Evolutionary conservation across 2,113 vertebrate genomes (phyloP).

Genomic region (Orycteropus afer): DNA sequence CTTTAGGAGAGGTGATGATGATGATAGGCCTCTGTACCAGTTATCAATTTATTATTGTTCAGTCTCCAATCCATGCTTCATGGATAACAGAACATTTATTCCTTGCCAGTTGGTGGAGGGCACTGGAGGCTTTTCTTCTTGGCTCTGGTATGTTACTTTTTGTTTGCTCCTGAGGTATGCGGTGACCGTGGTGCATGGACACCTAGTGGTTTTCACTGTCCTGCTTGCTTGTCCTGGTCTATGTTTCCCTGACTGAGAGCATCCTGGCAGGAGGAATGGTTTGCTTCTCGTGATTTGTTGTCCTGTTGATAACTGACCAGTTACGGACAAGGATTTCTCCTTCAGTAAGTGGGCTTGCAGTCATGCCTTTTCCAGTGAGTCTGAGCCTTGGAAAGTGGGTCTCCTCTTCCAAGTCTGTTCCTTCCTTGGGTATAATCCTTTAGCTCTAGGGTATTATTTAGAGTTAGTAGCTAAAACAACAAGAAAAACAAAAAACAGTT

Average conservation of each 20-base stretch:
- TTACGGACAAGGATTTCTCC: not conserved
- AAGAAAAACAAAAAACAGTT: too few species aligned
- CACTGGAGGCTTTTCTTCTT: not conserved
- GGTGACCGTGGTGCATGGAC: not conserved
- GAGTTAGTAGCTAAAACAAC: too few species aligned
- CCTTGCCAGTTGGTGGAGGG: not conserved
- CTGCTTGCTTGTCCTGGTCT: not conserved
- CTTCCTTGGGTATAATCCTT: not conserved
- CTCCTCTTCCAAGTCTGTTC: not conserved
- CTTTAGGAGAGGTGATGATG: not conserved
- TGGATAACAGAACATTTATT: not conserved
- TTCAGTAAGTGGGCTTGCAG: accelerated
- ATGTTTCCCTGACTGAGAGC: not conserved
- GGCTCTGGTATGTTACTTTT: not conserved
- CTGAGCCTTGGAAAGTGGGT: not conserved
- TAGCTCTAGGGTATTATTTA: not conserved
- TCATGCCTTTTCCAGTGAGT: not conserved
- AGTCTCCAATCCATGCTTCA: not conserved
- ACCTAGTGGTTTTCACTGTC: not conserved
- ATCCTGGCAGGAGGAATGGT: not conserved
- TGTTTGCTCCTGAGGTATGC: not conserved
- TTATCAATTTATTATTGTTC: not conserved
- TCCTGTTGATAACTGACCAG: not conserved
- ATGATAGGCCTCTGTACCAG: not conserved
- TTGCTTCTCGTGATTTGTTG: not conserved